Percentiles rank a stretch among this genome's conserved stretches.
These are phyloP conservation scores for Eudyptes chrysolophus DNA, from an alignment of 2,113 vertebrate species.

Conservation along the genomic window DNA sequence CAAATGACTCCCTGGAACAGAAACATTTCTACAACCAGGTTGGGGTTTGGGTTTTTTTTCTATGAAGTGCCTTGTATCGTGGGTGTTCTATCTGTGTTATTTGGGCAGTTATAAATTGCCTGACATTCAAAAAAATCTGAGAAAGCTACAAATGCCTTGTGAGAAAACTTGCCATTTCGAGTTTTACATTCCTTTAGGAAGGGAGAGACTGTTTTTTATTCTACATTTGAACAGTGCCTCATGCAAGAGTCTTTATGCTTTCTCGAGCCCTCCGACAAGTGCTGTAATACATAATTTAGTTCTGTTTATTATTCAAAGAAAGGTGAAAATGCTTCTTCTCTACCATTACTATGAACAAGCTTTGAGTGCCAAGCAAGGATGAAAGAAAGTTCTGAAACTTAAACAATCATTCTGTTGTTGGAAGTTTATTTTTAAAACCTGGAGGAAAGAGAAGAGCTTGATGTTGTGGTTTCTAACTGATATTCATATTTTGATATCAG, in stretches of 20 bases:
- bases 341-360: background rate
- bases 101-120: background rate
- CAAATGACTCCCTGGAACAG: background rate
- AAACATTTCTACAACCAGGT: background rate
- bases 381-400: background rate
- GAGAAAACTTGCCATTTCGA: background rate
- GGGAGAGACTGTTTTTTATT: background rate
- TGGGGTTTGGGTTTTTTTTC: background rate
- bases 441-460: background rate
- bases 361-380: background rate
- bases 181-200: background rate
- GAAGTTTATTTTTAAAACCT: conserved; percentile 22
- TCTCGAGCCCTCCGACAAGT: background rate
- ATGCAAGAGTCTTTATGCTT: background rate
- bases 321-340: background rate
- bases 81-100: background rate
- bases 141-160: background rate
- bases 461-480: background rate
- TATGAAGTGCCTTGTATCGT: background rate
- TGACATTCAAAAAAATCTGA: background rate
- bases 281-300: background rate
- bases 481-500: background rate
- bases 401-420: background rate
- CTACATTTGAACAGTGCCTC: background rate
- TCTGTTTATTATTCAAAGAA: background rate